Percentiles rank a stretch among this genome's conserved stretches.
phyloP scores from a whole-genome alignment of 2,888 invertebrate species.

The Tridacna crocea region DNA sequence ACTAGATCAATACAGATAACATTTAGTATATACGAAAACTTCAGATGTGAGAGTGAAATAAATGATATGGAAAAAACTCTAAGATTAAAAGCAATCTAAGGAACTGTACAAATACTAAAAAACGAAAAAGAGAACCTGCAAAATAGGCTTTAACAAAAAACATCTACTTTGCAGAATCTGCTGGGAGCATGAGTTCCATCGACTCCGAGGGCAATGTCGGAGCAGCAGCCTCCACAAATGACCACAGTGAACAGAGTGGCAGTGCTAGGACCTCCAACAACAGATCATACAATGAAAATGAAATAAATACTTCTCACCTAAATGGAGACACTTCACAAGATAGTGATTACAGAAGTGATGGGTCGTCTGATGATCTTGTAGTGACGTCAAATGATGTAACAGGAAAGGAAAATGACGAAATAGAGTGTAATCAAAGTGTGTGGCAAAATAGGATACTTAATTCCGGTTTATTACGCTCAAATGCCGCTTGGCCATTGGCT shows the following conservation, averaged over 20 bases:
- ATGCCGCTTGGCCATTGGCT: constrained; percentile 22
- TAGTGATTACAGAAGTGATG: constrained; percentile 21
- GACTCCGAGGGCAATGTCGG: neutral
- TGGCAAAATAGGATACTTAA: neutral
- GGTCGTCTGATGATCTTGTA: constrained; percentile 11
- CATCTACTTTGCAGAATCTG: neutral
- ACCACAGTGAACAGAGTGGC: neutral
- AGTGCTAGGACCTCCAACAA: neutral
- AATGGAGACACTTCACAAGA: neutral
- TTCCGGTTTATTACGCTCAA: neutral
- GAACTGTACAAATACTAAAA: no score
- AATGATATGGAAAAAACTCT: no score
- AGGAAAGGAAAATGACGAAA: neutral
- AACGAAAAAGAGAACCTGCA: no score
- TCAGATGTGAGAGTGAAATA: no score
- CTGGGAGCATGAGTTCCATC: neutral
- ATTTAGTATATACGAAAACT: no score
- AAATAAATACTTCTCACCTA: neutral
- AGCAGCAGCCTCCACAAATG: neutral
- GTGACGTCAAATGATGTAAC: neutral
- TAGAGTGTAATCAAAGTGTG: neutral
- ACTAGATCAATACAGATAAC: no score
- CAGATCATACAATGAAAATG: neutral
- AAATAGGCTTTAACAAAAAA: no score
- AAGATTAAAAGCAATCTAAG: no score